phyloP scores from a whole-genome alignment of 2,888 invertebrate species.

The Trachelus stipa region DNA sequence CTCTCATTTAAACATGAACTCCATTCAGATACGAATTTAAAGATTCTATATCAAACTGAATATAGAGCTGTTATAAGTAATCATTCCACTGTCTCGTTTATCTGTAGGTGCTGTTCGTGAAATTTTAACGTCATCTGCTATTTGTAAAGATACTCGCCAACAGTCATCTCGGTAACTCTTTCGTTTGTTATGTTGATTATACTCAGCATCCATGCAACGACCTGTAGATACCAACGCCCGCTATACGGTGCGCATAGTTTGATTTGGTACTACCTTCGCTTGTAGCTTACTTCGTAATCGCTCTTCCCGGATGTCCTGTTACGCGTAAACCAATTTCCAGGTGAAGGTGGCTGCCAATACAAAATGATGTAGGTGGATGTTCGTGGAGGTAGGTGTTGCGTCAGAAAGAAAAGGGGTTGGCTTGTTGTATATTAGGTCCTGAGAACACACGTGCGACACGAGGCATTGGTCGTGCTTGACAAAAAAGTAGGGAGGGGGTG shows the following conservation, averaged over 20 bases:
- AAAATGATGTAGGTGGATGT: background rate
- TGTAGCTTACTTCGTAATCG: no score
- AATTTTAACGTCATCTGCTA: background rate
- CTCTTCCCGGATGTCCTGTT: slow-evolving; percentile 14
- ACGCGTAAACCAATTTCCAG: background rate
- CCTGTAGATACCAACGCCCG: no score
- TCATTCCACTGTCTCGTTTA: background rate
- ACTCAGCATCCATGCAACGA: no score
- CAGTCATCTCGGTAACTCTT: background rate
- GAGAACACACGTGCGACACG: slow-evolving; percentile 13
- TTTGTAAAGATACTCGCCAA: background rate
- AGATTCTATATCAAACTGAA: background rate
- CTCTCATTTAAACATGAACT: background rate
- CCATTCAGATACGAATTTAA: background rate
- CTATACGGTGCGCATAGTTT: no score
- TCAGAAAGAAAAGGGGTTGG: slow-evolving; percentile 41
- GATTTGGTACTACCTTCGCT: no score
- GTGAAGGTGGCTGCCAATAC: background rate
- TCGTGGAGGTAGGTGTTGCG: slow-evolving; percentile 21
- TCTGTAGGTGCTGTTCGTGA: background rate
- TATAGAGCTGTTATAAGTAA: background rate
- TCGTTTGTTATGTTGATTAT: no score
- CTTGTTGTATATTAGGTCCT: slow-evolving; percentile 42
- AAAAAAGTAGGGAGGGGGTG: slow-evolving; percentile 27
- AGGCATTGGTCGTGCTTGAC: slow-evolving; percentile 23